Conservation (phyloP, 2,113 vertebrate genomes). For the Hemibagrus wyckioides region DNA sequence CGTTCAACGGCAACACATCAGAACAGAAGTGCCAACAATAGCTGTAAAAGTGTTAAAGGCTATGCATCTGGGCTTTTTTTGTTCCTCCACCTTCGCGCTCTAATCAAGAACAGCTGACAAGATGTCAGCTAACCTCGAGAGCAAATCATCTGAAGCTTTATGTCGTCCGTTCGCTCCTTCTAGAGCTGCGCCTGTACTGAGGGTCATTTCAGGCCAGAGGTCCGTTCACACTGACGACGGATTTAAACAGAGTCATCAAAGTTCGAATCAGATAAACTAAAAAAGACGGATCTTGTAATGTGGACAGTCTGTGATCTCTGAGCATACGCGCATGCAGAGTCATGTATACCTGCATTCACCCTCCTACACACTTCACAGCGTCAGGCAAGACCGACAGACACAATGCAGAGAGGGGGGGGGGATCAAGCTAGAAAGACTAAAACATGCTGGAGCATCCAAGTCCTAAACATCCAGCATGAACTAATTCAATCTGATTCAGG, state of each 20-base stretch:
- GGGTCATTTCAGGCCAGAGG: neutral
- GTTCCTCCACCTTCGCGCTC: neutral
- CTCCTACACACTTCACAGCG: neutral
- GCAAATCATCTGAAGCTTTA: neutral
- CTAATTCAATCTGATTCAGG: neutral
- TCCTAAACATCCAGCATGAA: neutral
- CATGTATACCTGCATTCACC: neutral
- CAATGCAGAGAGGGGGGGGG: neutral
- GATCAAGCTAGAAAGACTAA: neutral
- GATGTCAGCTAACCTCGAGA: neutral
- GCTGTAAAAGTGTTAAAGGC: neutral
- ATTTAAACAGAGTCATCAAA: neutral
- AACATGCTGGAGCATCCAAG: neutral
- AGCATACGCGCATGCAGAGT: neutral
- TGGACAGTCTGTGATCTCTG: neutral
- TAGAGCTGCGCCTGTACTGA: too few relatives aligned
- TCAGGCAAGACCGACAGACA: neutral
- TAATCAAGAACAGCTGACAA: neutral
- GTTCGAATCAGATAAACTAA: neutral
- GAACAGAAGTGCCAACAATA: constrained; percentile 1
- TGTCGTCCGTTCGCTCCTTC: neutral
- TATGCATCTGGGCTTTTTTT: neutral
- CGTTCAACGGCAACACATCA: neutral
- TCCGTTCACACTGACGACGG: neutral
- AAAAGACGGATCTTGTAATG: neutral